Base-by-base conservation (phyloP, 2,888 invertebrate species). In the Acleris holmiana region DNA sequence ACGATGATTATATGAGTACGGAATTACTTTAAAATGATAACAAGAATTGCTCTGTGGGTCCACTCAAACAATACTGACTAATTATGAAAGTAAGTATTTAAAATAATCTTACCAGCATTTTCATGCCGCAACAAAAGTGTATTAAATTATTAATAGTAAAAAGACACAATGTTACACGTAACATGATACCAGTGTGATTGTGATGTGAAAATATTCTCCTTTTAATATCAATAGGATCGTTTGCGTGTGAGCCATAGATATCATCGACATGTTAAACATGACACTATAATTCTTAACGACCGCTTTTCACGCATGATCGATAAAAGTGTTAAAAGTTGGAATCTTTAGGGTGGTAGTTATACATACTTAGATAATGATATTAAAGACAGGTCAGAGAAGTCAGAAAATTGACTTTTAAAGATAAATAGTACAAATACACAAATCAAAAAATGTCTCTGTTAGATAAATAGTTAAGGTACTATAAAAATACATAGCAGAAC, bases 41-140 rank as follows among this genome's bases (percentile, higher is more conserved):
- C 10, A 35, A 3, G 3, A 7, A 35, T 29, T 29, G 29, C 10
- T 10, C 23, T 6, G 23, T 25, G 23, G 23, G 6, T 6, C 23
- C 1, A 25, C 5, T 25, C 6, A 25, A 25, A 25, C 23, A 25
- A 0, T 25, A 8, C 1, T 7, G 2, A 25, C 25, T 25, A 2
- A 8, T 7, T 8, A 2, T 25, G 7, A 25, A 0, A 7, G 25
- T 25, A 0, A 7, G 25, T 25, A 19, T n/a, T 50, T 50, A 15
- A 41, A 23, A 54, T 35, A 35, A 13, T 49, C 55, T 44, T 46
- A 55, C 55, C 55, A 55, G 18, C 55, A 55, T 55, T 5, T 41
- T 23, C 8, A 55, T 13, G 1, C 44, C 10, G 8, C 18, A 25
- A 25, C 44, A 44, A 35, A 17, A 21, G 10, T 55, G 17, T 18